These are phyloP conservation scores for Alectoris magna DNA, from an alignment of 2,797 vertebrate species.

Conservation along the genomic window DNA sequence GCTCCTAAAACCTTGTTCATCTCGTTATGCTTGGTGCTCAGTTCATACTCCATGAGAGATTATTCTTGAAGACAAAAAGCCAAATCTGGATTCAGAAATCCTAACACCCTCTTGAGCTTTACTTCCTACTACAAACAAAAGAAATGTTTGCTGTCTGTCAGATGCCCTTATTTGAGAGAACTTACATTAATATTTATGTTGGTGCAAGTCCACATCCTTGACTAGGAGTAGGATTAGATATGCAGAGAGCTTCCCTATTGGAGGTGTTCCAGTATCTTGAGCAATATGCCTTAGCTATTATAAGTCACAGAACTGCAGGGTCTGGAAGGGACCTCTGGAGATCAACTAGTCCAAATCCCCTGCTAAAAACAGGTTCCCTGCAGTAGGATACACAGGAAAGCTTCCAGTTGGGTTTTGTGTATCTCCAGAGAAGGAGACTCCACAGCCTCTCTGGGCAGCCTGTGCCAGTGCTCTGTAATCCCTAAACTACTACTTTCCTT, in stretches of 20 bases:
- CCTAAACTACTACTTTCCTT: neutral
- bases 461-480: neutral
- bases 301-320: neutral
- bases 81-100: neutral
- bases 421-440: neutral
- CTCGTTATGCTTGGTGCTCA: neutral
- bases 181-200: constrained; percentile 41
- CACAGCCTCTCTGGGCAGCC: neutral
- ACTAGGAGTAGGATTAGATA: constrained; percentile 55
- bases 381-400: neutral
- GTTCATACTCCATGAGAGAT: neutral
- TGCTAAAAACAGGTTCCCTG: no score
- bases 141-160: constrained; percentile 3
- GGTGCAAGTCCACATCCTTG: constrained; percentile 37
- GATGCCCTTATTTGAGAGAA: constrained; percentile 53
- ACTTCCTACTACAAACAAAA: constrained; percentile 20
- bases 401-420: neutral
- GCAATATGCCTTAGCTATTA: neutral
- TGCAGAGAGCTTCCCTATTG: constrained; percentile 41
- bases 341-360: neutral
- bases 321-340: neutral
- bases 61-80: neutral
- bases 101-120: neutral
- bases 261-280: constrained; percentile 49
- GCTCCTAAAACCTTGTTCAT: neutral